Evolutionary conservation across 2,797 vertebrate species (phyloP).

Genomic region (Vultur gryphus): DNA sequence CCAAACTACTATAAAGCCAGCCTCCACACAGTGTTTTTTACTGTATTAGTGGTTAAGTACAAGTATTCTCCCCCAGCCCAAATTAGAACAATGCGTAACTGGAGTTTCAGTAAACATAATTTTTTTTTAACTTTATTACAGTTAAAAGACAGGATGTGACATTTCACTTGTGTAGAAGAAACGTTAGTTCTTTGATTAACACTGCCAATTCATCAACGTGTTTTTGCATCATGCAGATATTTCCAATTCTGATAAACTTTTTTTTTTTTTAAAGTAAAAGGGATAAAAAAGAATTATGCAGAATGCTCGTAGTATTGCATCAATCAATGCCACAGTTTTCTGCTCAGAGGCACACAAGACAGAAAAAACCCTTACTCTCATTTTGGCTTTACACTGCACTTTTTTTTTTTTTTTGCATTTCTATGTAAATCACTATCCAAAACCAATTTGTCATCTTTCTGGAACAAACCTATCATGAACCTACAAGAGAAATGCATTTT

Average conservation of each 20-base stretch:
- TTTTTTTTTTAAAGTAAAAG: slow-evolving; percentile 10
- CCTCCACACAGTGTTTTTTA: not conserved
- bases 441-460: slow-evolving; percentile 3
- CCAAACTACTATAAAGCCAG: not conserved
- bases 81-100: not conserved
- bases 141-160: not conserved
- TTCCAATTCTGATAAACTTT: not conserved
- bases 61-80: not conserved
- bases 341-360: slow-evolving; percentile 29
- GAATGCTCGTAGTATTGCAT: slow-evolving; percentile 26
- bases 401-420: not conserved
- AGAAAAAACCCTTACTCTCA: not conserved
- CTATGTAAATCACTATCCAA: slow-evolving; percentile 33
- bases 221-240: not conserved
- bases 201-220: not conserved
- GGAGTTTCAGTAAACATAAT: not conserved
- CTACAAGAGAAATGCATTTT: not conserved
- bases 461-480: not conserved
- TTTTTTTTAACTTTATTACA: not conserved
- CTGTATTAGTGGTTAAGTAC: not conserved
- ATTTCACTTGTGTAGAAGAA: not conserved
- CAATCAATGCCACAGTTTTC: slow-evolving; percentile 56
- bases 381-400: slow-evolving; percentile 28
- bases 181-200: not conserved
- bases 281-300: not conserved